A percentile compares a stretch with the other conserved stretches of the same genome.
Evolutionary conservation across 2,113 vertebrate genomes (phyloP).

Genomic region (Coturnix japonica): DNA sequence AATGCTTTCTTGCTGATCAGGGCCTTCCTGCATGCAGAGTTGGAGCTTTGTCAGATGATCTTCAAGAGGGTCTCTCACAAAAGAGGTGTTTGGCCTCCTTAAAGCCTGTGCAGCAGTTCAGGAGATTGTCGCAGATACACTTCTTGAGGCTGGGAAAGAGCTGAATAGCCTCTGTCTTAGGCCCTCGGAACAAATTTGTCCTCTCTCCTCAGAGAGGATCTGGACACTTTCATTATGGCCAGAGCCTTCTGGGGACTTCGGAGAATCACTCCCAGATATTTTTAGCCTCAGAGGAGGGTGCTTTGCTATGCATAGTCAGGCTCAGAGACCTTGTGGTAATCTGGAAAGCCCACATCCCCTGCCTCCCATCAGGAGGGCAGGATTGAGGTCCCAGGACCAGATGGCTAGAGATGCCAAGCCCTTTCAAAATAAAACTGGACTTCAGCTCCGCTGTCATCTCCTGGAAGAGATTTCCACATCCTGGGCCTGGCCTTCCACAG

Average conservation of each 20-base stretch:
- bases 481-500: neutral
- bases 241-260: neutral
- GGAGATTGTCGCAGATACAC: neutral
- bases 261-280: neutral
- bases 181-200: neutral
- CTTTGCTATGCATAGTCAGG: neutral
- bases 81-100: neutral
- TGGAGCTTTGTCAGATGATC: neutral
- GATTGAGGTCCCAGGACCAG: neutral
- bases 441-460: neutral
- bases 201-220: neutral
- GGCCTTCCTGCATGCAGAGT: neutral
- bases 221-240: neutral
- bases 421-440: neutral
- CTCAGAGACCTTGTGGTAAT: rapidly evolving
- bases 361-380: neutral
- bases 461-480: rapidly evolving
- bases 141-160: neutral
- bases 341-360: neutral
- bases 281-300: too few relatives aligned
- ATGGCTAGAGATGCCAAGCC: neutral
- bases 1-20: neutral
- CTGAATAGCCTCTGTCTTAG: neutral
- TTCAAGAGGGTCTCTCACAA: neutral
- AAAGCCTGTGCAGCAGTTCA: neutral